Evolutionary conservation across 2,888 invertebrate species (phyloP), one percentile per base, ranked within the genome.

Genomic region (Empis stercorea): DNA sequence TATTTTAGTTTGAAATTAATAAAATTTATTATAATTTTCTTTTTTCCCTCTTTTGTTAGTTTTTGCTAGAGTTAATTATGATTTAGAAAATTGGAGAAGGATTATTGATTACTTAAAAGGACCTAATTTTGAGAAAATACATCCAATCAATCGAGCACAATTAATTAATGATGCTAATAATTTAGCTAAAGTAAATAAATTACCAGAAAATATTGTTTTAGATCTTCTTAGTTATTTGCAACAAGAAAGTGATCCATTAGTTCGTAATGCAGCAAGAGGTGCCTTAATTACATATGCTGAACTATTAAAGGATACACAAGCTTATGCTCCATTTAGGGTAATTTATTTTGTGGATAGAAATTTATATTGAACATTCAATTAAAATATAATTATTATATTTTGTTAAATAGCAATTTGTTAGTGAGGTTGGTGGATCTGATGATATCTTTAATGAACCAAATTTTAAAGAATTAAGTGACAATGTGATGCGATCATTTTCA

Each of bases 111-210:
- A 43, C 11, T 16, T 49, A 4, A 47, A 49, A 17, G 46, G 47
- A 42, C 41, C 44, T 9, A 40, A 49, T 32, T 48, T 27, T 23
- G 36, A 48, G 4, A 38, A 43, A 17, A 52, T 53, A 41, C 49
- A 51, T 38, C 30, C 46, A n/a, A 15, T 80, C 2, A 85, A 84
- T 63, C 71, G 87, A 46, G 85, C 82, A 0, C 83, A 87, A 51
- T 57, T 79, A 13, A 64, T 87, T 1, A 82, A 84, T 54, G 88
- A 89, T 59, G 68, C 78, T 4, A 72, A 76, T 53, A 74, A 74
- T 52, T 59, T 81, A 37, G 79, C 79, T 17, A 67, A 76, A 51
- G 74, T 74, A 47, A 75, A 74, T 17, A 62, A 72, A 42, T 60
- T 80, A 50, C 70, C 63, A n/a, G 71, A 71, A 52, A 53, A 58